Percentiles rank a stretch among this genome's conserved stretches.
phyloP scores from a whole-genome alignment of 2,797 vertebrate genomes.

The Danio kyathit region DNA sequence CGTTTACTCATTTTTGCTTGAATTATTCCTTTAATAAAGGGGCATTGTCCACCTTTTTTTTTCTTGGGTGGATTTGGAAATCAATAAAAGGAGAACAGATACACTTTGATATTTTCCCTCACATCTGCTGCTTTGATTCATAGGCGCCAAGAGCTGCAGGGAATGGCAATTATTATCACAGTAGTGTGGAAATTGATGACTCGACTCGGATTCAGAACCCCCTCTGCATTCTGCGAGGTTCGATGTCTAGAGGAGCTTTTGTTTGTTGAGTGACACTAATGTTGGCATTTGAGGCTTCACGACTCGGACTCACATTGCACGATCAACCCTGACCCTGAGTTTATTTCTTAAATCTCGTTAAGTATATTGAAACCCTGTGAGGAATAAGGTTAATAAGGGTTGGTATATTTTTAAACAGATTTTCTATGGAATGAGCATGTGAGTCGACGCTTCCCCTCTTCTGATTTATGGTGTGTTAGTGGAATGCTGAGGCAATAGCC shows the following conservation, averaged over 20 bases:
- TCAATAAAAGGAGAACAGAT: conserved; percentile 46
- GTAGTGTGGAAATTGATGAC: conserved; percentile 69
- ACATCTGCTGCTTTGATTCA: conserved; percentile 70
- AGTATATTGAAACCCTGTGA: conserved; percentile 51
- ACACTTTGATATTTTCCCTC: conserved; percentile 11
- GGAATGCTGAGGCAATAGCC: conserved; percentile 19
- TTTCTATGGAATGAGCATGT: conserved; percentile 49
- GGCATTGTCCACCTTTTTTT: conserved; percentile 10
- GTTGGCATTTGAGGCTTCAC: conserved; percentile 14
- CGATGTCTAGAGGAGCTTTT: conserved; percentile 36
- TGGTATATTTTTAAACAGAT: conserved; percentile 52
- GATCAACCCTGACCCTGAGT: conserved; percentile 24
- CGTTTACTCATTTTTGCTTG: not conserved
- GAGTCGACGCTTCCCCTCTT: conserved; percentile 29
- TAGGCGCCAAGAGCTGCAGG: conserved; percentile 64
- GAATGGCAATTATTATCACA: conserved; percentile 68
- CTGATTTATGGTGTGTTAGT: conserved; percentile 34
- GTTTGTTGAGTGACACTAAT: conserved; percentile 6
- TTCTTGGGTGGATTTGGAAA: conserved; percentile 29
- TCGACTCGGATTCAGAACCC: conserved; percentile 56
- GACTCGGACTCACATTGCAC: not conserved
- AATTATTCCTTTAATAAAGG: conserved; percentile 4
- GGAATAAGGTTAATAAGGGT: conserved; percentile 55
- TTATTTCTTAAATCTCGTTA: conserved; percentile 46
- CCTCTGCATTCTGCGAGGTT: conserved; percentile 37